These are phyloP conservation scores for Balearica regulorum DNA, from an alignment of 2,797 vertebrate genomes.

Conservation along the genomic window DNA sequence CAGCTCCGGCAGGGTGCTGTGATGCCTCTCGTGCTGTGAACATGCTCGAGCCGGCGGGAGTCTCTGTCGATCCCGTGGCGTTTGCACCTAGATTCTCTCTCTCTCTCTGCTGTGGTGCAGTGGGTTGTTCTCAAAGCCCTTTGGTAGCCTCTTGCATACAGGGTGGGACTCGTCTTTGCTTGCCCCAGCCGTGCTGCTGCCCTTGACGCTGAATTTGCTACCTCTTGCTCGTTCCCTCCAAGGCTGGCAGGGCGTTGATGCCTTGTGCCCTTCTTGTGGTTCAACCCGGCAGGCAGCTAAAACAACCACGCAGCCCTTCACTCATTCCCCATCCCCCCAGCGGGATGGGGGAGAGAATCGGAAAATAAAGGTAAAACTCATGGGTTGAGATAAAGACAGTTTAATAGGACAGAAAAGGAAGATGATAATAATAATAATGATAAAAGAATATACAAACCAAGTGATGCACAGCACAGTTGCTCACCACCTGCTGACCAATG, in stretches of 20 bases:
- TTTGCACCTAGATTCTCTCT: neutral
- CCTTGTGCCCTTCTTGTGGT: no score
- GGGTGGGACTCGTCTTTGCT: neutral
- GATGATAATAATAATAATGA: no score
- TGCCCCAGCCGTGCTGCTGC: neutral
- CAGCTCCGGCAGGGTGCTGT: neutral
- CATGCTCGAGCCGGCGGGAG: neutral
- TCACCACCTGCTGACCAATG: no score
- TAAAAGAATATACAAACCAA: no score
- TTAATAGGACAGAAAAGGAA: no score
- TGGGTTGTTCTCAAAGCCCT: neutral
- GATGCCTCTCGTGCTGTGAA: neutral
- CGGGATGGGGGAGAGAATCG: no score
- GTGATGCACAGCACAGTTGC: no score
- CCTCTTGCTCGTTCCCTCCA: neutral
- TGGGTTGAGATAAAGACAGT: no score
- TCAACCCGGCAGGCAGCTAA: no score
- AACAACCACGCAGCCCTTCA: no score
- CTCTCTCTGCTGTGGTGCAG: neutral
- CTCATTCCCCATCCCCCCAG: no score
- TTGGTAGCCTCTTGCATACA: neutral
- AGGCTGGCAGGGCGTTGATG: neutral
- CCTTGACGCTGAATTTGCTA: neutral
- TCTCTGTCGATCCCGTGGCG: fast-evolving
- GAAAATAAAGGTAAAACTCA: no score